Percentiles rank a stretch among this genome's conserved stretches.
Conservation (phyloP, 2,113 vertebrate genomes). For the Pontoporia blainvillei region DNA sequence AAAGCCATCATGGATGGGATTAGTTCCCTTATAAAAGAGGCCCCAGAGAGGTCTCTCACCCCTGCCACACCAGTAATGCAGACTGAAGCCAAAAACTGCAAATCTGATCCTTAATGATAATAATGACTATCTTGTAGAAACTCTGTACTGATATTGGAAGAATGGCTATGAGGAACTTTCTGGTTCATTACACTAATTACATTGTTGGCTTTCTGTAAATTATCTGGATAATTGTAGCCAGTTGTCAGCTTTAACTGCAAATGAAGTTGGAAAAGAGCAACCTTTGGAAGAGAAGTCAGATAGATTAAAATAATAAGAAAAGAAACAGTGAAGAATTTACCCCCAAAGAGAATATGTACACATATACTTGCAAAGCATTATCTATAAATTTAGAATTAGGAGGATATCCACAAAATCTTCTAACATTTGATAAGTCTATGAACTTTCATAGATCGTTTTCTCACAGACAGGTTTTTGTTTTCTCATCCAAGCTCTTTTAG, state of each 20-base stretch:
- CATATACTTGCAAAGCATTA: background rate
- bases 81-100: background rate
- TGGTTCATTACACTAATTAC: background rate
- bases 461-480: background rate
- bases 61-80: background rate
- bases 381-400: background rate
- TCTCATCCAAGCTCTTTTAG: background rate
- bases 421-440: background rate
- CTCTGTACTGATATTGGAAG: background rate
- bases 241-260: background rate
- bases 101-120: background rate
- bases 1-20: background rate
- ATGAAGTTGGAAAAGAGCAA: background rate
- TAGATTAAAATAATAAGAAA: background rate
- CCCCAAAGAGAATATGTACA: background rate
- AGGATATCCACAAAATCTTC: background rate
- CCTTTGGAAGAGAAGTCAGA: background rate
- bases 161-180: background rate
- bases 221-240: constrained; percentile 1
- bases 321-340: background rate
- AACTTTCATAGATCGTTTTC: background rate
- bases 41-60: background rate
- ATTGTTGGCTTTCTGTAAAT: constrained; percentile 21
- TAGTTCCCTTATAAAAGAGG: background rate
- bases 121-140: background rate